phyloP scores from a whole-genome alignment of 2,888 invertebrate species.

The Zaprionus bogoriensis region DNA sequence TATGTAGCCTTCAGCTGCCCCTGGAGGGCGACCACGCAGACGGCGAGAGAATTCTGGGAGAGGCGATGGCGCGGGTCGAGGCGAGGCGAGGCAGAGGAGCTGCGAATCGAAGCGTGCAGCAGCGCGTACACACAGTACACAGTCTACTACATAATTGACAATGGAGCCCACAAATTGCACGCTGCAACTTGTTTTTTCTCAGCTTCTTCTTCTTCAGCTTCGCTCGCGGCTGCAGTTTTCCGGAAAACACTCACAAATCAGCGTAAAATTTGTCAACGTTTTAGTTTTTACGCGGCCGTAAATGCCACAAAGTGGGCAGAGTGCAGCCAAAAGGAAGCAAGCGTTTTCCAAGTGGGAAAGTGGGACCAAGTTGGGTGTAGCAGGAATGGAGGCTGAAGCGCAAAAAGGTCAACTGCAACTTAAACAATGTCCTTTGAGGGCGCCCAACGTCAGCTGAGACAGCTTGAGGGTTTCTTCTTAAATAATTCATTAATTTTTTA shows the following conservation, averaged over 20 bases:
- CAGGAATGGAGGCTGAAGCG: no score
- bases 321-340: no score
- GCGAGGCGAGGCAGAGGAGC: neutral
- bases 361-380: no score
- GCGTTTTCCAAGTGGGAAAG: no score
- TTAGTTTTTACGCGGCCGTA: constrained; percentile 64
- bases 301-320: constrained; percentile 58
- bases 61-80: neutral
- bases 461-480: no score
- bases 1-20: constrained; percentile 51
- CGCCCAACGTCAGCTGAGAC: no score
- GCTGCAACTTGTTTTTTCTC: constrained; percentile 31
- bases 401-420: no score
- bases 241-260: constrained; percentile 56
- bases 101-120: neutral
- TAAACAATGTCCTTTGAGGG: no score
- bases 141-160: constrained; percentile 21
- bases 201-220: neutral
- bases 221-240: neutral
- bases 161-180: constrained; percentile 45
- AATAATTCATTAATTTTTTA: no score
- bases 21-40: constrained; percentile 2
- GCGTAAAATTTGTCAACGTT: constrained; percentile 69
- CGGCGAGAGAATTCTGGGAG: neutral
- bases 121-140: neutral